These are phyloP conservation scores for Poliocrania exsul DNA, from an alignment of 2,797 vertebrate species.

Conservation along the genomic window DNA sequence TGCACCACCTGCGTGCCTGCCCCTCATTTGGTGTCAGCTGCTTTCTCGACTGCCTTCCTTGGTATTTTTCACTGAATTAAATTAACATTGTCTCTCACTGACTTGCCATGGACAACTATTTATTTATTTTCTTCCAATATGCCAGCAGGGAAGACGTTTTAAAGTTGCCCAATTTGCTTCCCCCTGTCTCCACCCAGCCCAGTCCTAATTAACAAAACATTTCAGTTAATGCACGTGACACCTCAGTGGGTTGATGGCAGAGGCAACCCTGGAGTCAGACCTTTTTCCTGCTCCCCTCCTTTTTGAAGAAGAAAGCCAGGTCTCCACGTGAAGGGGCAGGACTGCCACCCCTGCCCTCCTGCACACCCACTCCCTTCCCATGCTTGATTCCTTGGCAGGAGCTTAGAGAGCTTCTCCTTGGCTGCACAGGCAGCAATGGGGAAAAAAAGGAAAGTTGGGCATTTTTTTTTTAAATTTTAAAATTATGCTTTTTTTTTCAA, in stretches of 20 bases:
- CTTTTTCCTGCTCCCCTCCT: background rate
- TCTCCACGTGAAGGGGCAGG: background rate
- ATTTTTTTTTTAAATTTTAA: background rate
- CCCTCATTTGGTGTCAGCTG: background rate
- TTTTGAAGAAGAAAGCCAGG: background rate
- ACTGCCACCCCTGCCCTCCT: background rate
- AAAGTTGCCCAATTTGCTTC: background rate
- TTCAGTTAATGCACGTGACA: background rate
- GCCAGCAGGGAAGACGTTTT: background rate
- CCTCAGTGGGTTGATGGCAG: accelerated
- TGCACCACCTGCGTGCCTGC: accelerated
- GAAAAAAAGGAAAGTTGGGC: background rate
- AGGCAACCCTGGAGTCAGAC: background rate
- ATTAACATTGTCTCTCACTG: background rate
- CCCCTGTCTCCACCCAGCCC: background rate
- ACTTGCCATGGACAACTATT: background rate
- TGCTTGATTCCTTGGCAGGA: accelerated
- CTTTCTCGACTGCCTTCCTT: background rate
- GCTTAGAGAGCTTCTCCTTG: background rate
- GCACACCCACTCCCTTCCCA: accelerated
- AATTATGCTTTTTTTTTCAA: constrained; percentile 45
- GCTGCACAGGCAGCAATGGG: background rate
- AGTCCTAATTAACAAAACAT: background rate
- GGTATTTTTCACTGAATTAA: background rate
- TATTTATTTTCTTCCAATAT: background rate